These are phyloP conservation scores for Progne subis DNA, from an alignment of 2,113 vertebrate genomes.

Conservation along the genomic window DNA sequence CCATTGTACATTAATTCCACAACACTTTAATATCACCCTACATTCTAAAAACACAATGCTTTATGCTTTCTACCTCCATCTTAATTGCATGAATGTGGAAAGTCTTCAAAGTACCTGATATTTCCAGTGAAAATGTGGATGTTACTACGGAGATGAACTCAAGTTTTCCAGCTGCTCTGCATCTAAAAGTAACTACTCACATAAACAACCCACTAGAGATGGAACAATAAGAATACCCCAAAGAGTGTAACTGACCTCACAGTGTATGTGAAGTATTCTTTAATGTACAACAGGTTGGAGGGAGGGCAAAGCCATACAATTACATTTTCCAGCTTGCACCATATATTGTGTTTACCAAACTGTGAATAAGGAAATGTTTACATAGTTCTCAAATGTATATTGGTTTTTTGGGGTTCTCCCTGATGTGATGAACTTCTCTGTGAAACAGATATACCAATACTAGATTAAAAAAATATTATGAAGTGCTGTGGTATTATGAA, in stretches of 20 bases:
- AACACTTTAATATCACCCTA: neutral
- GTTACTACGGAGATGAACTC: neutral
- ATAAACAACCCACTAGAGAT: neutral
- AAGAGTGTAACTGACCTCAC: neutral
- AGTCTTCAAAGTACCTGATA: neutral
- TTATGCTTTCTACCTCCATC: neutral
- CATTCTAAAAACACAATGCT: neutral
- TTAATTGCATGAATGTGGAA: neutral
- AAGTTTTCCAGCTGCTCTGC: neutral
- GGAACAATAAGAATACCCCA: neutral
- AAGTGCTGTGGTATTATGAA: neutral
- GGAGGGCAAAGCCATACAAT: neutral
- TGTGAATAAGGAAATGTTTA: neutral
- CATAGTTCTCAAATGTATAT: neutral
- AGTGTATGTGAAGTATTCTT: neutral
- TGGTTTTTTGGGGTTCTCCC: neutral
- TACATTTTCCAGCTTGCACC: neutral
- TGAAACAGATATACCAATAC: neutral
- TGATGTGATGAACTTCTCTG: neutral
- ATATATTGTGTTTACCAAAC: neutral
- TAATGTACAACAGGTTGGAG: neutral
- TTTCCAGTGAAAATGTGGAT: neutral
- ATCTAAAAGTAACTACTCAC: neutral
- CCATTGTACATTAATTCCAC: neutral
- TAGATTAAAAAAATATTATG: neutral